Evolutionary conservation across 2,888 invertebrate genomes (phyloP).

Genomic region (Andrena minutula): DNA sequence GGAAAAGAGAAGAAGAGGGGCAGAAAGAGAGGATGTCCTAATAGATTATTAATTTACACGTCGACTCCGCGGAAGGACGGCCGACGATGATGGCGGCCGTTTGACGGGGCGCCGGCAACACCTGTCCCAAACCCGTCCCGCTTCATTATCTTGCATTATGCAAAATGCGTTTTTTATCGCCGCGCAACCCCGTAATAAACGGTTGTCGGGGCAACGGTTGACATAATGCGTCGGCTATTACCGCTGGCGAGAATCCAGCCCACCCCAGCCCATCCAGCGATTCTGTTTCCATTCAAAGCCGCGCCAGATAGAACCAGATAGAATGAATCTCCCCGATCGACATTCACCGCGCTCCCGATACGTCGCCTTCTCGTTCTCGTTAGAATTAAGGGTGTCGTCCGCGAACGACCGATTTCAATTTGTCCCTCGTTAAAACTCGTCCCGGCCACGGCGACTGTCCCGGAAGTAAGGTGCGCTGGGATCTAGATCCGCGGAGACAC

Average conservation of each 20-base stretch:
- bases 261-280: conserved; percentile 73
- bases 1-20: conserved; percentile 25
- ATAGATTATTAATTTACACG: conserved; percentile 84
- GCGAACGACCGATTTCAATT: conserved; percentile 20
- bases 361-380: neutral
- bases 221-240: conserved; percentile 83
- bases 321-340: neutral
- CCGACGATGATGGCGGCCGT: conserved; percentile 67
- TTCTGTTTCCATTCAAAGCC: neutral
- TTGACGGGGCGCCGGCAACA: conserved; percentile 69
- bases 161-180: conserved; percentile 79
- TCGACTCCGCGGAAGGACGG: conserved; percentile 67
- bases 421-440: conserved; percentile 28
- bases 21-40: conserved; percentile 66
- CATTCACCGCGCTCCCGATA: neutral
- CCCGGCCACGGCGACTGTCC: neutral
- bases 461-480: conserved; percentile 23
- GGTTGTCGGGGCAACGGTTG: conserved; percentile 83
- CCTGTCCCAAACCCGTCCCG: conserved; percentile 82
- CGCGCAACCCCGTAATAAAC: conserved; percentile 79
- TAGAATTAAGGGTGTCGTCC: neutral
- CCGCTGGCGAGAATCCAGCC: conserved; percentile 76
- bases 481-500: conserved; percentile 32
- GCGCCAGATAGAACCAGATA: neutral
- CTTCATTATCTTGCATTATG: conserved; percentile 84